Percentiles rank a stretch among this genome's conserved stretches.
These are phyloP conservation scores for Aulostomus chinensis DNA, from an alignment of 2,797 vertebrate species.

Conservation along the genomic window DNA sequence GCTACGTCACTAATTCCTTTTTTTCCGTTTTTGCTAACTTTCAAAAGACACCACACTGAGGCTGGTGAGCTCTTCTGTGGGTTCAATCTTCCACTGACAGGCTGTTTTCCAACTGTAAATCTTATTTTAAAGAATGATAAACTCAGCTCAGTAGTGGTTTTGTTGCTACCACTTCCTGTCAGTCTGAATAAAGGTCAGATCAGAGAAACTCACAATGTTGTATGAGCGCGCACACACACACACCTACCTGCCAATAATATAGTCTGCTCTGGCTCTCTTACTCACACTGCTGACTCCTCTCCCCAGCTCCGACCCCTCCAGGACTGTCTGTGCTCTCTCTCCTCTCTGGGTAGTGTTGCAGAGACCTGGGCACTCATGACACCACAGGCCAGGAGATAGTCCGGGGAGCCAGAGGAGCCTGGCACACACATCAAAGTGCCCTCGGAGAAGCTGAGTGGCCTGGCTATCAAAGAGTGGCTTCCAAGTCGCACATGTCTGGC, in stretches of 20 bases:
- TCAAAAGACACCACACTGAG: too few species aligned
- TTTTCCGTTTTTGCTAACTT: too few species aligned
- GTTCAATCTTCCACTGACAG: too few species aligned
- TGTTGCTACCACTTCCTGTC: constrained; percentile 23
- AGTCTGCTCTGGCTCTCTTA: constrained; percentile 15
- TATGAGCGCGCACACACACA: neutral
- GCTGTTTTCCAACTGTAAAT: too few species aligned
- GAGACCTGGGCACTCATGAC: constrained; percentile 46
- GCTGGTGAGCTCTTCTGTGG: too few species aligned
- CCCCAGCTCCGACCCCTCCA: constrained; percentile 18
- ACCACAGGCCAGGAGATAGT: constrained; percentile 52
- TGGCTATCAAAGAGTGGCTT: constrained; percentile 50
- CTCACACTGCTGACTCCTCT: constrained; percentile 10
- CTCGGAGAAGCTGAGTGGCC: constrained; percentile 45
- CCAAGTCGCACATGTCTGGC: constrained; percentile 45
- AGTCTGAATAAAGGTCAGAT: constrained; percentile 49
- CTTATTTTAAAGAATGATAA: too few species aligned
- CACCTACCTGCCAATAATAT: constrained; percentile 8
- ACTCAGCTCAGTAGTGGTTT: constrained; percentile 4
- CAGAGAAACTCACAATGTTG: constrained; percentile 27
- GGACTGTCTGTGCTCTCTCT: constrained; percentile 21
- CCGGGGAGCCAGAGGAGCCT: constrained; percentile 45
- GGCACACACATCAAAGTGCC: constrained; percentile 63
- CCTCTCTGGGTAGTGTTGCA: constrained; percentile 21
- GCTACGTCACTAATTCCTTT: too few species aligned